Evolutionary conservation across 1,140 invertebrate species (phyloP).

Genomic region (Drosophila virilis): DNA sequence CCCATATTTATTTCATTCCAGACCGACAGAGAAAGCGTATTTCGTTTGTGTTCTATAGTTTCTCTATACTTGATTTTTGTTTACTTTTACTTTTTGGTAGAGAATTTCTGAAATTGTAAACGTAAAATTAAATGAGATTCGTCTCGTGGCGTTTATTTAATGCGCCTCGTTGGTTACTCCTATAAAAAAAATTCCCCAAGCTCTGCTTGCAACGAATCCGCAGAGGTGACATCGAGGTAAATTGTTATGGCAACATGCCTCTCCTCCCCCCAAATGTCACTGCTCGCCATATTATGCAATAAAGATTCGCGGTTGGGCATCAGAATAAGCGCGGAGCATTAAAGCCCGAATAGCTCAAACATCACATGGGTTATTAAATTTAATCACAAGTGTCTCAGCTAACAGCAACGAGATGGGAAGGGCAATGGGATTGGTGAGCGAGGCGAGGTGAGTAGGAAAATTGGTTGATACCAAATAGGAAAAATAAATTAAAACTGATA

Average conservation of each 20-base stretch:
- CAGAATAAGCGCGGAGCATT: slow-evolving; percentile 29
- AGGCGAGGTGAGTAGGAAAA: no score
- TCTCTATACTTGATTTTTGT: neutral
- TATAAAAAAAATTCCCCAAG: slow-evolving; percentile 44
- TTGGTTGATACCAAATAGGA: no score
- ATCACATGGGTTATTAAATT: slow-evolving; percentile 68
- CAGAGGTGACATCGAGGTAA: slow-evolving; percentile 57
- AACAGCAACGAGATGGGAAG: neutral
- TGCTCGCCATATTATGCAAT: slow-evolving; percentile 33
- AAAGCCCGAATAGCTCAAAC: slow-evolving; percentile 61
- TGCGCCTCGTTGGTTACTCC: slow-evolving; percentile 65
- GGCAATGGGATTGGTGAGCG: neutral
- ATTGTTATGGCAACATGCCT: slow-evolving; percentile 52
- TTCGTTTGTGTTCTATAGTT: neutral
- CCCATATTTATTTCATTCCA: no score
- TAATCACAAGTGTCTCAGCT: slow-evolving; percentile 46
- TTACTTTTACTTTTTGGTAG: slow-evolving; percentile 18
- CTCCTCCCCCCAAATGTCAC: neutral
- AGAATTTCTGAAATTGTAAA: slow-evolving; percentile 55
- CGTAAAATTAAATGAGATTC: slow-evolving; percentile 78
- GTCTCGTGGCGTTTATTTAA: slow-evolving; percentile 68
- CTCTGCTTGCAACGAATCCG: slow-evolving; percentile 43
- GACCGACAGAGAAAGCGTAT: neutral
- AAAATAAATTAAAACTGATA: no score
- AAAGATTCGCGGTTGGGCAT: slow-evolving; percentile 53